These are phyloP conservation scores for Oxytorus armatus DNA, from an alignment of 2,888 invertebrate genomes.

Conservation along the genomic window DNA sequence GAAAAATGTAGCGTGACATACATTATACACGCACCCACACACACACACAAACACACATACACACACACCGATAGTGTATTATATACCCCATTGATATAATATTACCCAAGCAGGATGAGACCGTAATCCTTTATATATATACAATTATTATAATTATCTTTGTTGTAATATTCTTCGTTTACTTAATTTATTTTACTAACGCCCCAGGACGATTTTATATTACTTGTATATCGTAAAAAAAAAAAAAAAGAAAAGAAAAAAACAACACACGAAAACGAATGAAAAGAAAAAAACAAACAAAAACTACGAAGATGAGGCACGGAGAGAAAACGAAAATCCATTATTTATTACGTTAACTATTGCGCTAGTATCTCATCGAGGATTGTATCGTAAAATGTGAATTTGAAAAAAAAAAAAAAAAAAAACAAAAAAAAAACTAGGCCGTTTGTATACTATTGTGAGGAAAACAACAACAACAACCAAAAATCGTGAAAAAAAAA, in stretches of 20 bases:
- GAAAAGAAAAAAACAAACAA: too few species aligned
- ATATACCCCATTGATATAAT: constrained; percentile 71
- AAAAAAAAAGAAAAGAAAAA: constrained; percentile 39
- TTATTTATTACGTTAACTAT: constrained; percentile 77
- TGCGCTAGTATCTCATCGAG: constrained; percentile 76
- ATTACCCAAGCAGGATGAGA: constrained; percentile 59
- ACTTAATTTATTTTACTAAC: constrained; percentile 82
- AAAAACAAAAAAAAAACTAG: constrained; percentile 72
- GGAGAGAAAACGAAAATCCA: constrained; percentile 65
- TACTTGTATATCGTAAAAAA: constrained; percentile 67
- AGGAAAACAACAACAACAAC: constrained; percentile 69
- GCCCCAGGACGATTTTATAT: constrained; percentile 79
- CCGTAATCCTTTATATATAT: constrained; percentile 56
- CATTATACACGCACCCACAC: too few species aligned
- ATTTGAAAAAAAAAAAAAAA: constrained; percentile 57
- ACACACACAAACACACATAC: constrained; percentile 60
- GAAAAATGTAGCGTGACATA: constrained; percentile 34
- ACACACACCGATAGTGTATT: constrained; percentile 78
- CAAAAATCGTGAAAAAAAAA: constrained; percentile 47
- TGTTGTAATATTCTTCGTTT: constrained; percentile 78
- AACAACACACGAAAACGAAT: constrained; percentile 21
- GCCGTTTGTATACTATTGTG: constrained; percentile 81
- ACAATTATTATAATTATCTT: constrained; percentile 44
- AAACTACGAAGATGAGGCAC: constrained; percentile 1
- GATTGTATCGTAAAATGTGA: constrained; percentile 21